Evolutionary conservation across 1,140 invertebrate species (phyloP), one percentile per base, ranked within the genome.

Genomic region (Apis mellifera): DNA sequence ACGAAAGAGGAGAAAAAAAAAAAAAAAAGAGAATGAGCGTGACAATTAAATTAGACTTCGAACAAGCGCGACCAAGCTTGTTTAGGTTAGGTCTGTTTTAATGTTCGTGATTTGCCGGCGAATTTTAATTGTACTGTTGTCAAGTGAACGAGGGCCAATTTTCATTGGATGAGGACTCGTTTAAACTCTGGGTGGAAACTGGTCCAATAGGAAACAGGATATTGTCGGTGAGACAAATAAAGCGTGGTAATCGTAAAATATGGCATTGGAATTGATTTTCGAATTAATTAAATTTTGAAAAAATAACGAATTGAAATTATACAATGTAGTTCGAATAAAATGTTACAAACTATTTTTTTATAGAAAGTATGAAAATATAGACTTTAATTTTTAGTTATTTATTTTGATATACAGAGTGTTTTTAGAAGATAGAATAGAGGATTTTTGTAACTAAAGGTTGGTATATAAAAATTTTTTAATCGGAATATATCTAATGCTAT

Each of bases 51-150:
- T 78, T 69, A 52, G 66, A 71, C 17, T 50, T 26, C 23, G 55
- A 52, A 78, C 55, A 19, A 21, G 23, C 8, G 21, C 12, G 21
- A 1, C 23, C 65, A 11, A 26, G 15, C 2, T 26, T 26, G 15
- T 42, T n/a, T 42, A 42, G 32, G 32, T 42, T 42, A 42, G 32
- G 32, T 42, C 32, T 42, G 32, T 23, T 50, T 52, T 52, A 60
- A 71, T 19, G 66, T 48, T 52, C 17, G 17, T 52, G 66, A 69
- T 52, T 60, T 17, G 3, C n/a, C 1, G n/a, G 59, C 71, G 66
- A 84, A 59, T 71, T 85, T 85, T 73, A 86, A 82, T 85, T 81
- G 75, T 32, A 64, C 42, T 76, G 72, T 62, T 84, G 84, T 86
- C 76, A 76, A 83, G 26, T 69, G 82, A 86, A 69, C 50, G 32